Percentiles rank a stretch among this genome's conserved stretches.
Evolutionary conservation across 2,888 invertebrate species (phyloP).

Genomic region (Steromphala cineraria): DNA sequence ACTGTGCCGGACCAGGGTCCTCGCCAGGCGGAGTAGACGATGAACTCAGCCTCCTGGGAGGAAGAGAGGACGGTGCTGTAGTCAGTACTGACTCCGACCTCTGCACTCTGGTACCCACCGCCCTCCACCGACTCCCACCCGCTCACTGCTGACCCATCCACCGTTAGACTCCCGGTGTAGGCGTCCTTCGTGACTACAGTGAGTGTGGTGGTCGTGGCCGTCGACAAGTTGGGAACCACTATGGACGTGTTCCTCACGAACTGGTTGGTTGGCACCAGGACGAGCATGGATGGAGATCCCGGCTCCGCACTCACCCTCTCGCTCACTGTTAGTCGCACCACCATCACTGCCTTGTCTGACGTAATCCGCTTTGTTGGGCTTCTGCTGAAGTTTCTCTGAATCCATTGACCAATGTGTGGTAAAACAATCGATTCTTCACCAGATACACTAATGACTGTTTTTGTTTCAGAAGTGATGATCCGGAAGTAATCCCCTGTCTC

Average conservation of each 20-base stretch:
- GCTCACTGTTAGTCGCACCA: neutral
- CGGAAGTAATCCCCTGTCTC: constrained; percentile 10
- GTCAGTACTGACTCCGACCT: neutral
- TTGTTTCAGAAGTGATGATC: neutral
- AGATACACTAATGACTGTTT: neutral
- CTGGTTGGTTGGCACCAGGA: constrained; percentile 11
- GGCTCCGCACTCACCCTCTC: neutral
- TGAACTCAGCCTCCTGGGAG: neutral
- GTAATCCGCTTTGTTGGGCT: neutral
- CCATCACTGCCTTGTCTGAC: constrained; percentile 11
- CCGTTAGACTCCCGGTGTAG: neutral
- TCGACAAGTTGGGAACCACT: neutral
- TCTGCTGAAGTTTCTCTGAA: neutral
- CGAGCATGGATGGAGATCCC: neutral
- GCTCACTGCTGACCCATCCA: neutral
- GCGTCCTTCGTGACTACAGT: neutral
- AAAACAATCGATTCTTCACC: neutral
- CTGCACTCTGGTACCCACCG: neutral
- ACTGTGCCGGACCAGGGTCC: neutral
- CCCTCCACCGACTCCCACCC: neutral
- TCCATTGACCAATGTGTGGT: neutral
- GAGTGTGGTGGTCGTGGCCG: neutral
- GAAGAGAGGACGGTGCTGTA: neutral
- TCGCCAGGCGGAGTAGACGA: neutral
- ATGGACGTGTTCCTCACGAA: neutral